A percentile compares a stretch with the other conserved stretches of the same genome.
These are phyloP conservation scores for Rhea americana DNA, from an alignment of 2,113 vertebrate genomes.

Conservation along the genomic window DNA sequence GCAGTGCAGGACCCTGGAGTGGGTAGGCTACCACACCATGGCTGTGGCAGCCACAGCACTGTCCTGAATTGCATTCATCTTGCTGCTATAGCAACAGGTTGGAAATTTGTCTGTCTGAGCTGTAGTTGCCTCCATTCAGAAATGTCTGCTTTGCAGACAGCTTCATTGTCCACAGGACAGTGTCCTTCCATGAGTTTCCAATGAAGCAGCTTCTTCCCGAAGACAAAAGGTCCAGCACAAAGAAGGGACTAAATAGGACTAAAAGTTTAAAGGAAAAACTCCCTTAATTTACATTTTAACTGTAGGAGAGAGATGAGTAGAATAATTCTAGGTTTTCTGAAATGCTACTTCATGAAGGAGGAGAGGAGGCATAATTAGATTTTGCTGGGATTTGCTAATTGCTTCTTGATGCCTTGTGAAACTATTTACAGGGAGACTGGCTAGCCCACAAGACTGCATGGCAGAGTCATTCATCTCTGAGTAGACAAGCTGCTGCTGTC, in stretches of 20 bases:
- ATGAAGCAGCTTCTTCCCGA: conserved; percentile 14
- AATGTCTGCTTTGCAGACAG: conserved; percentile 30
- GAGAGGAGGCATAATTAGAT: conserved; percentile 27
- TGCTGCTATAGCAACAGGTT: conserved; percentile 76
- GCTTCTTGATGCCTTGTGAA: conserved; percentile 32
- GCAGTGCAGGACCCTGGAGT: conserved; percentile 15
- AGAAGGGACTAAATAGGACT: conserved; percentile 20
- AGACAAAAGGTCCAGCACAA: conserved; percentile 45
- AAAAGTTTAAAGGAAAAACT: not conserved
- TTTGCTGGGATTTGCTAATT: conserved; percentile 31
- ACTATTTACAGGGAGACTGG: not conserved
- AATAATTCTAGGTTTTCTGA: conserved; percentile 8
- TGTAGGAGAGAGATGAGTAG: not conserved
- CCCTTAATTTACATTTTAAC: not conserved
- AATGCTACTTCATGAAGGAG: conserved; percentile 18
- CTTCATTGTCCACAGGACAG: conserved; percentile 57
- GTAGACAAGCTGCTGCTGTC: not conserved
- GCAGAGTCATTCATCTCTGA: not conserved
- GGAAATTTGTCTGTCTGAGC: conserved; percentile 41
- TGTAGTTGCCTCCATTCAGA: not conserved
- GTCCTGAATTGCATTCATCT: conserved; percentile 43
- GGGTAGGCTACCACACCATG: not conserved
- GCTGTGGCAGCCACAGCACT: not conserved
- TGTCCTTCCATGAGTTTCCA: conserved; percentile 46
- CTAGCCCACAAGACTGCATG: not conserved